These are phyloP conservation scores for Cyphomyrus plagiostoma DNA, from an alignment of 2,113 vertebrate genomes.

Conservation along the genomic window DNA sequence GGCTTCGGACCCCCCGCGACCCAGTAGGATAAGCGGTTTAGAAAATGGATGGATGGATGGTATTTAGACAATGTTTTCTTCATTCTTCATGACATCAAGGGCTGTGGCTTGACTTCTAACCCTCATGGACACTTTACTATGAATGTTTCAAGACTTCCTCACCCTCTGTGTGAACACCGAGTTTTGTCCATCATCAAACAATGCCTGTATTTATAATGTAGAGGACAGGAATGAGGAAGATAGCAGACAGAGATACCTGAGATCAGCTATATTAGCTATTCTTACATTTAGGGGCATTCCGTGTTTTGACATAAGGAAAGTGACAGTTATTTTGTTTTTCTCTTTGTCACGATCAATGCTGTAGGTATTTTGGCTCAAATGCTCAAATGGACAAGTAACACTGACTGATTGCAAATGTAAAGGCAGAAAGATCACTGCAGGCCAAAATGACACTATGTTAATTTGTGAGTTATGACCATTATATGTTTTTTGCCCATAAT, in stretches of 20 bases:
- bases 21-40: too few species aligned
- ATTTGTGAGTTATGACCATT: background rate
- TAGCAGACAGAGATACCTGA: background rate
- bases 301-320: background rate
- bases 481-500: background rate
- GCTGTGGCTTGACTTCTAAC: background rate
- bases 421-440: background rate
- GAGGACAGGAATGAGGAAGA: constrained; percentile 14
- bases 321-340: background rate
- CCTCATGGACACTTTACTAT: background rate
- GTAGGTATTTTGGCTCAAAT: background rate
- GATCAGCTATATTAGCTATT: background rate
- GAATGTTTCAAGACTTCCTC: background rate
- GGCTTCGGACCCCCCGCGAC: too few species aligned
- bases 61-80: background rate
- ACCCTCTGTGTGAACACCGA: background rate
- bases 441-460: background rate
- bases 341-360: background rate
- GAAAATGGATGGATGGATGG: too few species aligned
- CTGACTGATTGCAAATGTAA: background rate
- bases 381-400: background rate
- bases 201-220: background rate
- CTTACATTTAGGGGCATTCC: background rate
- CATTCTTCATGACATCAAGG: background rate
- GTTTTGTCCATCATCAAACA: background rate